Conservation (phyloP, 1,140 invertebrate species). For the Tenebrio molitor region DNA sequence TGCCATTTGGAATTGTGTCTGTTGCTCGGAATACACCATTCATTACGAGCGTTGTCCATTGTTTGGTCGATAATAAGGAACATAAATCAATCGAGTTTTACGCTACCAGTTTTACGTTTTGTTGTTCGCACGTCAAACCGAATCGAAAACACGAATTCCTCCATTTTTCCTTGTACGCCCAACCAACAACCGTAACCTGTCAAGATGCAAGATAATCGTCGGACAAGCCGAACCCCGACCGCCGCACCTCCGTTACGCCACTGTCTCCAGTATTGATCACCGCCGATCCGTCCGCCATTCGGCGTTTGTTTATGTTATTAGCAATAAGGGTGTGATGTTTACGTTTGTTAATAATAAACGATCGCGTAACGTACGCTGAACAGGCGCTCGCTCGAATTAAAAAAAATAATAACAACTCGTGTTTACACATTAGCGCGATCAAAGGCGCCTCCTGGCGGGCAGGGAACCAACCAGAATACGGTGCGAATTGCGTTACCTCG, state of each 20-base stretch:
- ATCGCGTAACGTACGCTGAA: background rate
- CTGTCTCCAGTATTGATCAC: slow-evolving; percentile 8
- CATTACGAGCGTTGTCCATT: too few species aligned
- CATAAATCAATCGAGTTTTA: too few species aligned
- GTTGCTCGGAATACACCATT: too few species aligned
- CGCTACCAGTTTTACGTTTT: too few species aligned
- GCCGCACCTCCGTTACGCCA: background rate
- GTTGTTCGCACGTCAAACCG: too few species aligned
- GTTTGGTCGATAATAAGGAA: too few species aligned
- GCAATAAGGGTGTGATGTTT: slow-evolving; percentile 35
- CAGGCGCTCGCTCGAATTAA: too few species aligned
- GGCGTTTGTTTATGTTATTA: slow-evolving; percentile 29
- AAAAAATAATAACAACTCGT: slow-evolving; percentile 6
- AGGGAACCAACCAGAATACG: background rate
- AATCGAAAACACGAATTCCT: too few species aligned
- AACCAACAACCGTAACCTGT: too few species aligned
- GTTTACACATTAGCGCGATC: slow-evolving; percentile 22
- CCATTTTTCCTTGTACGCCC: too few species aligned
- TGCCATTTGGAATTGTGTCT: too few species aligned
- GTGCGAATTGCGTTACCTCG: background rate
- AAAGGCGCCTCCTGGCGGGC: background rate
- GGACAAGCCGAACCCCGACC: background rate
- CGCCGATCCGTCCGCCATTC: slow-evolving; percentile 1
- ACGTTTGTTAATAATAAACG: slow-evolving; percentile 4
- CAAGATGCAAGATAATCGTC: too few species aligned